phyloP scores from a whole-genome alignment of 2,113 vertebrate species.

The Oryzias woworae region DNA sequence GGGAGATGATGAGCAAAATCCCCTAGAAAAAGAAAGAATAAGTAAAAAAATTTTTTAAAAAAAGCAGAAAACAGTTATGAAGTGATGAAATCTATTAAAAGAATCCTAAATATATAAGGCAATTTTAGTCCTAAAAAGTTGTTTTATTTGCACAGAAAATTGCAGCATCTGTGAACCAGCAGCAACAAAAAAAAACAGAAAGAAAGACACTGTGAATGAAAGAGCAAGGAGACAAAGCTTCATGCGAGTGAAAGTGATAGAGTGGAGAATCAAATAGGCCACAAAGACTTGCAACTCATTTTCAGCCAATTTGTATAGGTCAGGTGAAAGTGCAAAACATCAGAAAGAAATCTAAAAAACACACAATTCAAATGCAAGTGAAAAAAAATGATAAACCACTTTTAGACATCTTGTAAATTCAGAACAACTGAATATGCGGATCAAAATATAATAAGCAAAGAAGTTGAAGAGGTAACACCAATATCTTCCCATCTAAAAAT shows the following conservation, averaged over 20 bases:
- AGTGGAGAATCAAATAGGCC: slow-evolving; percentile 7
- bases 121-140: slow-evolving; percentile 13
- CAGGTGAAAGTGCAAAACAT: slow-evolving; percentile 22
- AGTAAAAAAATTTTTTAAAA: slow-evolving; percentile 20
- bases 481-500: too few species aligned
- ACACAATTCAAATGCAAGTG: slow-evolving; percentile 28
- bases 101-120: slow-evolving; percentile 28
- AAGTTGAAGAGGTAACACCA: too few species aligned
- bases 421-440: too few species aligned
- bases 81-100: slow-evolving; percentile 63
- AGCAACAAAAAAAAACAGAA: not conserved
- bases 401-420: too few species aligned
- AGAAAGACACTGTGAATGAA: not conserved
- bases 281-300: slow-evolving; percentile 6
- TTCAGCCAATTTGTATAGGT: slow-evolving; percentile 1
- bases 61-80: slow-evolving; percentile 67
- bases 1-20: slow-evolving; percentile 85
- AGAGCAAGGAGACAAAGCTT: not conserved
- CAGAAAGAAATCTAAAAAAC: slow-evolving; percentile 19
- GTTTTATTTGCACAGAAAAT: slow-evolving; percentile 15
- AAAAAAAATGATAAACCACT: not conserved
- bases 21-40: slow-evolving; percentile 87
- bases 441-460: too few species aligned
- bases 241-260: slow-evolving; percentile 1
- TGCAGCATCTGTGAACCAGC: not conserved